Percentiles rank a stretch among this genome's conserved stretches.
These are phyloP conservation scores for Sarotherodon lohbergeri DNA, from an alignment of 2,113 vertebrate species.

Conservation along the genomic window DNA sequence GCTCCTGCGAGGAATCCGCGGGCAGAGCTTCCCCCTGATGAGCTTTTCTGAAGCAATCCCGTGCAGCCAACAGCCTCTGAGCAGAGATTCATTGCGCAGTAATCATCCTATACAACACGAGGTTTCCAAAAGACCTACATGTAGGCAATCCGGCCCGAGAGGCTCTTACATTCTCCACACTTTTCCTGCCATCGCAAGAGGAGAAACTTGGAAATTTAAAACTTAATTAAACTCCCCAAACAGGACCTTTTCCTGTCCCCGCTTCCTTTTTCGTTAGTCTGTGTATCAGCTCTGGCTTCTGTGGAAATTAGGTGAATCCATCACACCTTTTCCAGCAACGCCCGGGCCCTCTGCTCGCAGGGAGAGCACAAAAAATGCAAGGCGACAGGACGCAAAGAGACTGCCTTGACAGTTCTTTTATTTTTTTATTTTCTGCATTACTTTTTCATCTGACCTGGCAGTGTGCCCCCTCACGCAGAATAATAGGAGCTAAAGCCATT, in stretches of 20 bases:
- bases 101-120: conserved; percentile 40
- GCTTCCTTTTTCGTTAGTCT: background rate
- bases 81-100: conserved; percentile 28
- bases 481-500: conserved; percentile 72
- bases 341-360: background rate
- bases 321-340: conserved; percentile 23
- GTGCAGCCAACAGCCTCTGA: conserved; percentile 16
- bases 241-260: background rate
- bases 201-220: conserved; percentile 41
- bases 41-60: conserved; percentile 32
- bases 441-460: conserved; percentile 69
- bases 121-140: conserved; percentile 35
- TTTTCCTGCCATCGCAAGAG: background rate
- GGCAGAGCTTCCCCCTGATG: conserved; percentile 14
- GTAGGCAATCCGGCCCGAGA: conserved; percentile 1
- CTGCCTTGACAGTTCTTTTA: conserved; percentile 16
- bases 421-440: conserved; percentile 28
- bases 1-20: background rate
- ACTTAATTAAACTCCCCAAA: conserved; percentile 43
- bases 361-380: conserved; percentile 1
- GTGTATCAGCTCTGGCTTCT: background rate
- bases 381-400: conserved; percentile 23
- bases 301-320: conserved; percentile 51
- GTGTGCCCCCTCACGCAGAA: conserved; percentile 67
- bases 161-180: conserved; percentile 37